Evolutionary conservation across 1,140 invertebrate species (phyloP).

Genomic region (Aphis craccivora): DNA sequence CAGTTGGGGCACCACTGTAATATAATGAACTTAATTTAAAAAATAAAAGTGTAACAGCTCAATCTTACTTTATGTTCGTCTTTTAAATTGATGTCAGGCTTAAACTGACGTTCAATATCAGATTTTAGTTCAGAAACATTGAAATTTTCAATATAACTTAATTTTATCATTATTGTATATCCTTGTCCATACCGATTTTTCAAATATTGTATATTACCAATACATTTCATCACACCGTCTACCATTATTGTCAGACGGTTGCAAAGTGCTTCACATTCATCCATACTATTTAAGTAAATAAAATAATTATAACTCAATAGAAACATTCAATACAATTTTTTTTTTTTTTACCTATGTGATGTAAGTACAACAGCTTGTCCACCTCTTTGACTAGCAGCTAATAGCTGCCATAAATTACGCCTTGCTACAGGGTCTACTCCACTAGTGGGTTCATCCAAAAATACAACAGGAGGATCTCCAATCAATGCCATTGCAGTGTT

Average conservation of each 20-base stretch:
- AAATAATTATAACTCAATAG: constrained; percentile 25
- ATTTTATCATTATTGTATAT: constrained; percentile 66
- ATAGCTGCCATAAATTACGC: constrained; percentile 79
- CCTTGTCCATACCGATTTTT: constrained; percentile 66
- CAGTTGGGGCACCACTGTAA: neutral
- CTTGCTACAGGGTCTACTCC: constrained; percentile 81
- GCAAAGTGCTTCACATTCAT: constrained; percentile 82
- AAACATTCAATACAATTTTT: neutral
- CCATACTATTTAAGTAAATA: constrained; percentile 59
- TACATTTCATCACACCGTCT: constrained; percentile 71
- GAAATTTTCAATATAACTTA: neutral
- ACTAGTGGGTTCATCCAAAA: constrained; percentile 85
- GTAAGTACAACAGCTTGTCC: constrained; percentile 52
- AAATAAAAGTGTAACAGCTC: neutral
- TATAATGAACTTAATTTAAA: neutral
- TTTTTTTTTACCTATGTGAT: constrained; percentile 66
- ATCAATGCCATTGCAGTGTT: constrained; percentile 92
- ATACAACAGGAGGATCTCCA: constrained; percentile 87
- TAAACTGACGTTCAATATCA: constrained; percentile 48
- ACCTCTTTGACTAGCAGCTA: constrained; percentile 69
- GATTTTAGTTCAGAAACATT: constrained; percentile 55
- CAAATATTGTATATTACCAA: constrained; percentile 66
- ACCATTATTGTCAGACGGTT: constrained; percentile 88
- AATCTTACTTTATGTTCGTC: constrained; percentile 61
- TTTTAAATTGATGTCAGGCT: constrained; percentile 57